Percentiles rank a stretch among this genome's conserved stretches.
phyloP scores from a whole-genome alignment of 2,888 invertebrate genomes.

The Eutolmus rufibarbis region DNA sequence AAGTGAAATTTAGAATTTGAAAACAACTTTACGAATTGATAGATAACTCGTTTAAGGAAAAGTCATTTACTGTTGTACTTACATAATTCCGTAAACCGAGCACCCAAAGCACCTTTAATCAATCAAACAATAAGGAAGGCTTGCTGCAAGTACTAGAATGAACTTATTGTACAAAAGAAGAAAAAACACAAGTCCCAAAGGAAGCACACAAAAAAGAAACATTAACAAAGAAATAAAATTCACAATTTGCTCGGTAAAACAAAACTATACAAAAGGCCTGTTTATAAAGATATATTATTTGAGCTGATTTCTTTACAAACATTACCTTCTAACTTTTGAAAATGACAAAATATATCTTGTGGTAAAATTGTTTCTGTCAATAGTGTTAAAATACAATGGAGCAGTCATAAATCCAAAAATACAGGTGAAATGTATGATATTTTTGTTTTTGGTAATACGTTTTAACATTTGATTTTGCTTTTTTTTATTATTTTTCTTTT shows the following conservation, averaged over 20 bases:
- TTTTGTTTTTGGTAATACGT: not conserved
- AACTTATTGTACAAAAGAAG: not conserved
- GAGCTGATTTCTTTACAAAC: not conserved
- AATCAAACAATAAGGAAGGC: not conserved
- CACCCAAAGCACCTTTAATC: not conserved
- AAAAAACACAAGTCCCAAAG: not conserved
- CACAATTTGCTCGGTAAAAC: not conserved
- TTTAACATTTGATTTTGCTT: not conserved
- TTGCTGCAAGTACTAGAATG: not conserved
- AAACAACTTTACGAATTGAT: not conserved
- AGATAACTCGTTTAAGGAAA: not conserved
- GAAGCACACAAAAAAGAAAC: not conserved
- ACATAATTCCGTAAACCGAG: not conserved
- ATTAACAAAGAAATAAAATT: not conserved
- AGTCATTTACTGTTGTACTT: not conserved
- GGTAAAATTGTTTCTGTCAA: not conserved
- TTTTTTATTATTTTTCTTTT: not conserved
- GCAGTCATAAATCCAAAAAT: not conserved
- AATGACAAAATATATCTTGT: not conserved
- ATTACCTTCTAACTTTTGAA: not conserved
- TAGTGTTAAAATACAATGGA: not conserved
- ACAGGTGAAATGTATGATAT: not conserved
- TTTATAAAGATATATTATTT: constrained; percentile 2
- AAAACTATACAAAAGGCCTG: not conserved
- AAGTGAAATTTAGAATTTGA: not conserved